Base-by-base conservation (phyloP, 2,888 invertebrate species). In the Dusona sp. region DNA sequence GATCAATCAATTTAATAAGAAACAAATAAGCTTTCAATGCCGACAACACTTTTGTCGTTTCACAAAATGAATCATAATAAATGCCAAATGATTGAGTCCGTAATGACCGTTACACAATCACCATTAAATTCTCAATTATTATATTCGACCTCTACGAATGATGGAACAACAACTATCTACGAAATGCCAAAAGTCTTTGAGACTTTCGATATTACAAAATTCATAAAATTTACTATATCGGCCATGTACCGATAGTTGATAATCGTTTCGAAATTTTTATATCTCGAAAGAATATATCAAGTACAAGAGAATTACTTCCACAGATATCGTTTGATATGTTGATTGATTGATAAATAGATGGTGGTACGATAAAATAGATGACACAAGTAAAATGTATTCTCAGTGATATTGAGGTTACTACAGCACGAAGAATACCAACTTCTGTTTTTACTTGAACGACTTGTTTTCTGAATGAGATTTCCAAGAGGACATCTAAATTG, bases 101-200 rank as follows among this genome's bases (percentile, higher is more conserved):
- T 65, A 1, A 74, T 73, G 65, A n/a, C 54, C 25, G 54, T 80
- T 65, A 65, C 51, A 54, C 36, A 65, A 81, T 54, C 25, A 33
- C 29, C 54, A 81, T 73, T 73, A 54, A 73, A 51, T 16, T 74
- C 74, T 29, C 67, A 57, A 65, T 81, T 36, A 80, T 73, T 74
- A 74, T 45, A 29, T 38, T 75, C 16, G 75, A 68, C 75, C 68
- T 75, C 45, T 45, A 36, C 48, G 68, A 61, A 9, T n/a, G 45
- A 82, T 36, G 68, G 45, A 48, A 75, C 25, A 51, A 42, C 67
- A 29, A n/a, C 45, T 19, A 36, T 38, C 25, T 73, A 48, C 64
- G 19, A 81, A 81, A 68, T 67, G 22, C 38, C 42, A 45, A 75
- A 57, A 42, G 42, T 54, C 73, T 54, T 13, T 2, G 38, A 57